Evolutionary conservation across 1,140 invertebrate species (phyloP), one percentile per base, ranked within the genome.

Genomic region (Pectinophora gossypiella): DNA sequence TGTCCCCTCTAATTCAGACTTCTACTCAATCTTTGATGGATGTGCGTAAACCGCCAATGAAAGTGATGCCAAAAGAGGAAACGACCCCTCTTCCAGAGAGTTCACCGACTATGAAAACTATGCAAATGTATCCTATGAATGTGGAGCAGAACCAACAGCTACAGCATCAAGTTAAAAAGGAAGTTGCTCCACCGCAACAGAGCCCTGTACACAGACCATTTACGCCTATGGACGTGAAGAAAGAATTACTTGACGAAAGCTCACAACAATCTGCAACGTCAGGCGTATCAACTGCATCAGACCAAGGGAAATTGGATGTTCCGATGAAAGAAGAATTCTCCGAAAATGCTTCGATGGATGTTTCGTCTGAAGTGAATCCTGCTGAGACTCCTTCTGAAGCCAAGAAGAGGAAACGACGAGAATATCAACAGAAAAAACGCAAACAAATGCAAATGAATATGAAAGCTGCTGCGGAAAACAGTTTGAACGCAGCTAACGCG

Each of bases 371-470:
- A 50, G 72, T 73, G 12, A 85, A 86, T 59, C 76, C 79, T 3
- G 71, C 82, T 6, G 93, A 94, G 90, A 89, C 94, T 19, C 84
- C 83, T 16, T 77, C 82, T 6, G 93, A 94, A 89, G 88, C 93
- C 23, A 94, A 95, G 58, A 95, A 95, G 76, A 85, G 93, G 51
- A 95, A 95, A 74, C 89, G 95, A 22, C 89, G 95, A 40, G 93
- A 95, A 73, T 95, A 95, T 71, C 95, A 96, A 74, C 94, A 96
- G 72, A 94, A 95, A 68, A 96, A 96, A 69, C 88, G 95, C 20
- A 88, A 93, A 46, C 92, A 92, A 69, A 89, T 91, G 74, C 90
- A 90, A 72, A 82, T 84, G 65, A 88, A 84, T 58, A 82, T 85
- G 70, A 87, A 86, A 69, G 74, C 74, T 9, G 82, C 82, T 21